Conservation (phyloP, 2,797 vertebrate genomes). For the Aselliscus stoliczkanus region DNA sequence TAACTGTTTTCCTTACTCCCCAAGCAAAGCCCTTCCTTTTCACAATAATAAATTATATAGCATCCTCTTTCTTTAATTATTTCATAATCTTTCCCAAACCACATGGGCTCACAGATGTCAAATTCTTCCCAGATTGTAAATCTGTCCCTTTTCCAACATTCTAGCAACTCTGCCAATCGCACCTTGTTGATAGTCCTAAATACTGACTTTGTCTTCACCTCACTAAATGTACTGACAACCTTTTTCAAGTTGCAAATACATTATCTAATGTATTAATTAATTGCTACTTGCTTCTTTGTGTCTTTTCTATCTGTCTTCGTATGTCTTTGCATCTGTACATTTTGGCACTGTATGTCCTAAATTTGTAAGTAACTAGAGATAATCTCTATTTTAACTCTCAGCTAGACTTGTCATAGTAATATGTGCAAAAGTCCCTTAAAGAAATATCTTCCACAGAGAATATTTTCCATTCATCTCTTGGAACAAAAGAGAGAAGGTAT, state of each 20-base stretch:
- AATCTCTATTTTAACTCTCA: neutral
- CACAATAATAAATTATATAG: neutral
- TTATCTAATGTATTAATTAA: neutral
- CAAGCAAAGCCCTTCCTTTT: neutral
- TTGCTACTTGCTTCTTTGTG: neutral
- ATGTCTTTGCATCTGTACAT: neutral
- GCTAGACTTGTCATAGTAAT: neutral
- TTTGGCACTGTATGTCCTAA: neutral
- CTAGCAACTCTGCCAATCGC: neutral
- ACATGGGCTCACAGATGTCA: neutral
- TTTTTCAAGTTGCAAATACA: neutral
- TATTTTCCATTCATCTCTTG: neutral
- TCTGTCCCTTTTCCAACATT: neutral
- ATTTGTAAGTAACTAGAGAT: neutral
- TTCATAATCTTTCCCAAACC: neutral
- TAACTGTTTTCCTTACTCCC: neutral
- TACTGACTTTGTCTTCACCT: neutral
- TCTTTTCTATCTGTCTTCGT: neutral
- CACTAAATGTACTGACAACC: neutral
- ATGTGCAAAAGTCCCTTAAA: neutral
- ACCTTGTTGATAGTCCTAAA: neutral
- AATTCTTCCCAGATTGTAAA: neutral
- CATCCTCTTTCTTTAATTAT: neutral
- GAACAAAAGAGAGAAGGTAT: constrained; percentile 32
- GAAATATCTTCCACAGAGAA: neutral